These are phyloP conservation scores for Pipistrellus kuhlii DNA, from an alignment of 2,797 vertebrate species.

Conservation along the genomic window DNA sequence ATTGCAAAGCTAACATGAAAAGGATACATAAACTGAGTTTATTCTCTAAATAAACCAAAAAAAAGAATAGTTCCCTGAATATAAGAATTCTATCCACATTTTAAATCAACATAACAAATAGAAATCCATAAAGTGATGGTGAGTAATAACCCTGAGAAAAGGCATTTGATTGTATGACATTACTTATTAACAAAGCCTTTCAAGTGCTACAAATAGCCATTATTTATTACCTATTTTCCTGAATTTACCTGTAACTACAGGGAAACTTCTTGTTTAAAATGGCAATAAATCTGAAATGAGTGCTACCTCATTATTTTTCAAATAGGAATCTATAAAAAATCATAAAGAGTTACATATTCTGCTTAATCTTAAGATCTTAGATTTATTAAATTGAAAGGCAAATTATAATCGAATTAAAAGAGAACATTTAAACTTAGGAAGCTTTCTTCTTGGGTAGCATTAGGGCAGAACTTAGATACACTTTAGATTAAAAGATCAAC, in stretches of 20 bases:
- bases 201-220: constrained; percentile 59
- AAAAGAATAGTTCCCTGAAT: constrained; percentile 42
- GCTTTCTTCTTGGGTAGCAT: constrained; percentile 4
- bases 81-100: constrained; percentile 43
- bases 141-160: constrained; percentile 65
- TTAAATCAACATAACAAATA: constrained; percentile 62
- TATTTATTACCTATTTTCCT: constrained; percentile 70
- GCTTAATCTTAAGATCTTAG: constrained; percentile 40
- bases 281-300: constrained; percentile 68
- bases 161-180: constrained; percentile 55
- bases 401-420: constrained; percentile 44
- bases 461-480: neutral
- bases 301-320: constrained; percentile 54
- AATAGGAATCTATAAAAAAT: constrained; percentile 23
- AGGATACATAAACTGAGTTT: constrained; percentile 20
- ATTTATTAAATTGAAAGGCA: constrained; percentile 59
- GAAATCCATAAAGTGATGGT: constrained; percentile 45
- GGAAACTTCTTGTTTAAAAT: constrained; percentile 63
- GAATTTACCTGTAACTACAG: constrained; percentile 52
- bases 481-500: constrained; percentile 22
- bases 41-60: constrained; percentile 40
- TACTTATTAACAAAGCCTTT: constrained; percentile 69
- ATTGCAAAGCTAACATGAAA: constrained; percentile 48
- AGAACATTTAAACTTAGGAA: constrained; percentile 37
- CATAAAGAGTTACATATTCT: neutral